phyloP scores from a whole-genome alignment of 92 coral and sea anemone genomes.

The Hydrozoanthus gracilis region DNA sequence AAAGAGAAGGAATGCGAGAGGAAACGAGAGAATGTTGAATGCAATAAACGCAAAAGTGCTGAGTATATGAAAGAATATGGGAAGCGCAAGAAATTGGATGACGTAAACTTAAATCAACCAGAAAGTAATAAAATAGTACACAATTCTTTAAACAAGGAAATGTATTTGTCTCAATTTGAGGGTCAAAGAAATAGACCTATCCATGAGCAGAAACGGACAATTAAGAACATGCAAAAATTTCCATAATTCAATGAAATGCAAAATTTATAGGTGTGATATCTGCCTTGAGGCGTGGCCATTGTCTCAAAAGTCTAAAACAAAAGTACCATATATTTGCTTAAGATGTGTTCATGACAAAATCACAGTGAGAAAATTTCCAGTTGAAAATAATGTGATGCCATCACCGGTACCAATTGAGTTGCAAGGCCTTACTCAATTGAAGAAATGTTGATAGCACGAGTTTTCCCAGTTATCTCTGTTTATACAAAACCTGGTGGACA shows the following conservation, averaged over 20 bases:
- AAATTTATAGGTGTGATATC: background rate
- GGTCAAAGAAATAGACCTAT: conserved; percentile 53
- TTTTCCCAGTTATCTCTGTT: too few relatives aligned
- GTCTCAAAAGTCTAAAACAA: background rate
- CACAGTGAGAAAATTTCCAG: conserved; percentile 65
- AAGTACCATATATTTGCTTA: too few relatives aligned
- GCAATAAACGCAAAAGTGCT: background rate
- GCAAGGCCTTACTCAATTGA: too few relatives aligned
- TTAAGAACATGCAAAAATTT: too few relatives aligned
- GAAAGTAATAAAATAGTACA: background rate
- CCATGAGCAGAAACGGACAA: conserved; percentile 53
- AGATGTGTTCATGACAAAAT: too few relatives aligned
- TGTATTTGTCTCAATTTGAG: conserved; percentile 50
- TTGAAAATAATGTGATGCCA: conserved; percentile 69
- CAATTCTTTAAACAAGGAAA: background rate
- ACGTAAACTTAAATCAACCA: background rate
- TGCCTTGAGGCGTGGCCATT: too few relatives aligned
- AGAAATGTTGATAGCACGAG: conserved; percentile 57
- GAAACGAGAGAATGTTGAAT: conserved; percentile 7
- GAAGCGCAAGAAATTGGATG: background rate
- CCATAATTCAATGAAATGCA: too few relatives aligned
- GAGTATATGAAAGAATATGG: too few relatives aligned
- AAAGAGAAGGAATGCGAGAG: conserved; percentile 9
- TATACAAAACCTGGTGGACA: too few relatives aligned
- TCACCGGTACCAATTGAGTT: too few relatives aligned